These are phyloP conservation scores for Heterotis niloticus DNA, from an alignment of 2,113 vertebrate genomes.

Conservation along the genomic window DNA sequence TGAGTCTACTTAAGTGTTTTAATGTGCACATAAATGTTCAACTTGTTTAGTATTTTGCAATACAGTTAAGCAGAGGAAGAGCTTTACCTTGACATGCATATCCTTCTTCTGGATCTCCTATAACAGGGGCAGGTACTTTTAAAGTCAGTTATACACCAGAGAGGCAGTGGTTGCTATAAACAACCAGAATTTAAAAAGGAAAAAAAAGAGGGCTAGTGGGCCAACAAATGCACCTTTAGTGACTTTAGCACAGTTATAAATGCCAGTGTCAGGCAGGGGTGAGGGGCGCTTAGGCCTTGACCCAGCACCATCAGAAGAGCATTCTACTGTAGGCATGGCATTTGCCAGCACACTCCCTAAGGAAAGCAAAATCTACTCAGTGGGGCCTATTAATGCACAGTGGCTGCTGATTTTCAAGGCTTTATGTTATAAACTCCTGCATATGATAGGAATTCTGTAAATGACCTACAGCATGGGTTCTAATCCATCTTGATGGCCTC, in stretches of 20 bases:
- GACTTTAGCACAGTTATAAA: constrained; percentile 8
- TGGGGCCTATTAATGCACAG: no score
- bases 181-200: no score
- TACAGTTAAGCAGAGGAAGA: no score
- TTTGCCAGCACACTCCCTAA: not conserved
- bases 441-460: not conserved
- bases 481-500: no score
- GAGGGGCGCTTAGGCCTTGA: not conserved
- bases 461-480: no score
- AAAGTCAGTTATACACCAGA: not conserved
- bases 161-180: not conserved
- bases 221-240: not conserved
- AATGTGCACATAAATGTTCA: not conserved
- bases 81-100: not conserved
- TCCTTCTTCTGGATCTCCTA: not conserved
- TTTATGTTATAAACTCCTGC: not conserved
- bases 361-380: not conserved
- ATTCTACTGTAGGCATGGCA: no score
- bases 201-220: not conserved
- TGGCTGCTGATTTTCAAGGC: not conserved
- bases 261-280: not conserved
- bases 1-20: not conserved
- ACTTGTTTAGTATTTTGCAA: not conserved
- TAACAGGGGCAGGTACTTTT: not conserved
- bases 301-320: not conserved